phyloP scores from a whole-genome alignment of 2,113 vertebrate genomes.

The Antechinus stuartii region DNA sequence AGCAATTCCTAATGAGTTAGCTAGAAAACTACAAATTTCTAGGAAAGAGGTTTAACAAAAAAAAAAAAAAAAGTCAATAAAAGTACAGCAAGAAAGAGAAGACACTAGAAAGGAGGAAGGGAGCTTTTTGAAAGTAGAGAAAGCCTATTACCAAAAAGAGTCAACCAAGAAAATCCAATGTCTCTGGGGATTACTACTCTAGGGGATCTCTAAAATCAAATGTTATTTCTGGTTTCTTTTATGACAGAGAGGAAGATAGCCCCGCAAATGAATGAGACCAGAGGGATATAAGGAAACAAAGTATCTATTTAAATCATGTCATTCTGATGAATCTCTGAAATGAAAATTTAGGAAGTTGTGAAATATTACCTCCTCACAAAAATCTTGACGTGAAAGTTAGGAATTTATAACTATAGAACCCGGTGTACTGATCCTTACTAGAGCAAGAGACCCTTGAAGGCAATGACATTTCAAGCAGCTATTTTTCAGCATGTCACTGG shows the following conservation, averaged over 20 bases:
- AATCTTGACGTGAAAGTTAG: neutral
- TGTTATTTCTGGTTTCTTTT: neutral
- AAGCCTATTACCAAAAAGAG: neutral
- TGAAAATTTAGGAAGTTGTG: neutral
- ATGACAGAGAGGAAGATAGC: neutral
- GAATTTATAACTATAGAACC: neutral
- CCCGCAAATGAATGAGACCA: neutral
- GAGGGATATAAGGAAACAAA: neutral
- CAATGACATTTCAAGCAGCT: constrained; percentile 1
- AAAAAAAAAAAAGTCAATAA: too few species aligned
- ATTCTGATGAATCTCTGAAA: neutral
- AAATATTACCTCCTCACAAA: neutral
- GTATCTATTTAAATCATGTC: neutral
- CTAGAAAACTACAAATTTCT: neutral
- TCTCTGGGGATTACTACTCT: neutral
- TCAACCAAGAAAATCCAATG: neutral
- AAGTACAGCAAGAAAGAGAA: neutral
- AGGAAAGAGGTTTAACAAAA: neutral
- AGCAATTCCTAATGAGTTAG: neutral
- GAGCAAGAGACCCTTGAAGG: neutral
- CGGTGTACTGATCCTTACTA: neutral
- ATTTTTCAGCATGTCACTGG: neutral
- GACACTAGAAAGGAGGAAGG: neutral
- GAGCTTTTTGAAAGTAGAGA: neutral
- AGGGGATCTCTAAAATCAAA: neutral